Evolutionary conservation across 2,113 vertebrate species (phyloP), one percentile per base, ranked within the genome.

Genomic region (Ictidomys tridecemlineatus): DNA sequence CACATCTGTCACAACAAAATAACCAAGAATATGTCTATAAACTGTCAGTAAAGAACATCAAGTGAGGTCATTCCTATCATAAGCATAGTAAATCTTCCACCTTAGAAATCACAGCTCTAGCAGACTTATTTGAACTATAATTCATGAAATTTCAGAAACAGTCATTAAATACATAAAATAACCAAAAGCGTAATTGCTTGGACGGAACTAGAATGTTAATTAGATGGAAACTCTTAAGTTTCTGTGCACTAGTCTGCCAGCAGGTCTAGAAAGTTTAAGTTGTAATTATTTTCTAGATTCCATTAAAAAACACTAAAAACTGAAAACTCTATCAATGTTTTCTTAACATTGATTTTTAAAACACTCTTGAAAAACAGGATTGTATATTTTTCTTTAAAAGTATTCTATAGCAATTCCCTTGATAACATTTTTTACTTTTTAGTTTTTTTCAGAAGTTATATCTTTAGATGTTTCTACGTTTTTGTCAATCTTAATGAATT

Each of bases 121-220:
- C 10, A 82, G 22, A 45, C 58, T 92, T 85, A 83, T 70, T 74
- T 92, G 84, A 94, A 84, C 84, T 65, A 39, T 51, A 95, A 93
- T 76, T 92, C 42, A 88, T 95, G 45, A 18, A 45, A 85, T 96
- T 88, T 94, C 70, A 96, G 53, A 58, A 91, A 69, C 0, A 94
- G 42, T 85, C 48, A 93, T 80, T 92, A 96, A 61, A 90, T 93
- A 85, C 24, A 56, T 30, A 91, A 85, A 96, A 77, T 86, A 85
- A 65, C 18, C 91, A 53, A 30, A 32, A 93, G 12, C 17, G 2
- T 73, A 70, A 83, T 92, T 95, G n/a, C 74, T 77, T 53, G 4
- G 7, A 70, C 76, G 48, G 32, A 92, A 39, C 24, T 86, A 74
- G 65, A 13, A 79, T 85, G 12, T 79, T 91, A 85, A 91, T 93